phyloP scores from a whole-genome alignment of 2,113 vertebrate genomes.

The Chrysemys picta region DNA sequence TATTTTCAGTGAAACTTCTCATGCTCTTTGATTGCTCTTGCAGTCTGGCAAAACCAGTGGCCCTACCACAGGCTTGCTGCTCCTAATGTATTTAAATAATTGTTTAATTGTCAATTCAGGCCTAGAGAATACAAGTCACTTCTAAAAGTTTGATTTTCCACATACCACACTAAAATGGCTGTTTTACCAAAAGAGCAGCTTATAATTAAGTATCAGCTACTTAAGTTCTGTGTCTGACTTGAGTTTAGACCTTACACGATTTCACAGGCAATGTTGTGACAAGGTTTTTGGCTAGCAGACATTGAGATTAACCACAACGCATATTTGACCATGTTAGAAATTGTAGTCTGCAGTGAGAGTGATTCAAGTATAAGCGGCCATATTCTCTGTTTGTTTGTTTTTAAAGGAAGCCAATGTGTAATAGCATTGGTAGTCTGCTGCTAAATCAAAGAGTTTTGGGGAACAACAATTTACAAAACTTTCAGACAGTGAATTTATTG shows the following conservation, averaged over 20 bases:
- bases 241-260: background rate
- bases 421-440: background rate
- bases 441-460: background rate
- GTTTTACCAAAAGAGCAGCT: background rate
- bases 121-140: background rate
- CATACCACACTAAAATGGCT: background rate
- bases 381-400: background rate
- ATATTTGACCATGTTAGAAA: background rate
- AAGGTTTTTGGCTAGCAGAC: background rate
- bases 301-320: background rate
- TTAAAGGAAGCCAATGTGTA: background rate
- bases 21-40: background rate
- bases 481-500: background rate
- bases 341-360: background rate
- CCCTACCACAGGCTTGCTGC: background rate
- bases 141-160: background rate
- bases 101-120: background rate
- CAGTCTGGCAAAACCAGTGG: background rate
- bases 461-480: constrained; percentile 15
- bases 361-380: background rate
- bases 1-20: background rate
- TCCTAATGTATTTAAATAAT: background rate
- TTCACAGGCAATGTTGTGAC: background rate
- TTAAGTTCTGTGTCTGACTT: background rate
- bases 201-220: background rate